A percentile compares a stretch with the other conserved stretches of the same genome.
Evolutionary conservation across 1,140 invertebrate genomes (phyloP).

Genomic region (Aethina tumida): DNA sequence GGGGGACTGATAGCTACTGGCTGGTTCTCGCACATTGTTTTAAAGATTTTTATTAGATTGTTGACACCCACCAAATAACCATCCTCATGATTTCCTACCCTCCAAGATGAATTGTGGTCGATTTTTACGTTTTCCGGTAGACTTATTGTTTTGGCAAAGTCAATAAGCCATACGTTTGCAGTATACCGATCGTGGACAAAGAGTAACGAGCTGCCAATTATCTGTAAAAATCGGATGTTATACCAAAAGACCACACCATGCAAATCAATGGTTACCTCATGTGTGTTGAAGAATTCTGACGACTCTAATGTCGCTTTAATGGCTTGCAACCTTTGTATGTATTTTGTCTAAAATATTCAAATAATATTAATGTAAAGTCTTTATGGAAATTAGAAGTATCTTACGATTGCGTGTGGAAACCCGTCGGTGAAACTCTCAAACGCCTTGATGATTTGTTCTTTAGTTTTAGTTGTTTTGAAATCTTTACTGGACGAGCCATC

Average conservation of each 20-base stretch:
- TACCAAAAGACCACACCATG: neutral
- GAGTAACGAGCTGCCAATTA: slow-evolving; percentile 93
- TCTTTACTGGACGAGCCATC: slow-evolving; percentile 87
- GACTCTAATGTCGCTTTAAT: slow-evolving; percentile 70
- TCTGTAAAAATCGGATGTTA: slow-evolving; percentile 39
- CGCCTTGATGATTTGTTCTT: slow-evolving; percentile 69
- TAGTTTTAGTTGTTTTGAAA: slow-evolving; percentile 90
- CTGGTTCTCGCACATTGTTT: slow-evolving; percentile 41
- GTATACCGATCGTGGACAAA: slow-evolving; percentile 88
- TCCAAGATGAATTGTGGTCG: slow-evolving; percentile 77
- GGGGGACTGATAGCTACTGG: slow-evolving; percentile 29
- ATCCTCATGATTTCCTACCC: slow-evolving; percentile 96
- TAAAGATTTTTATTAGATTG: slow-evolving; percentile 85
- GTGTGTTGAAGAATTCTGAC: slow-evolving; percentile 80
- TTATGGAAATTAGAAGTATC: slow-evolving; percentile 27
- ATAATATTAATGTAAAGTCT: slow-evolving; percentile 1
- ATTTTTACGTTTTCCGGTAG: slow-evolving; percentile 67
- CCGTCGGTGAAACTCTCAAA: slow-evolving; percentile 74
- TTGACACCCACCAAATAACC: slow-evolving; percentile 92
- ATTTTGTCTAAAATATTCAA: slow-evolving; percentile 56
- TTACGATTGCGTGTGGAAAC: slow-evolving; percentile 67
- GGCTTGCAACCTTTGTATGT: slow-evolving; percentile 73
- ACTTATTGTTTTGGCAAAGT: slow-evolving; percentile 91
- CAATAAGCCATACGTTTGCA: slow-evolving; percentile 93
- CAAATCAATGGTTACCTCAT: slow-evolving; percentile 54